Evolutionary conservation across 1,140 invertebrate species (phyloP), one percentile per base, ranked within the genome.

Genomic region (Leptinotarsa texana): DNA sequence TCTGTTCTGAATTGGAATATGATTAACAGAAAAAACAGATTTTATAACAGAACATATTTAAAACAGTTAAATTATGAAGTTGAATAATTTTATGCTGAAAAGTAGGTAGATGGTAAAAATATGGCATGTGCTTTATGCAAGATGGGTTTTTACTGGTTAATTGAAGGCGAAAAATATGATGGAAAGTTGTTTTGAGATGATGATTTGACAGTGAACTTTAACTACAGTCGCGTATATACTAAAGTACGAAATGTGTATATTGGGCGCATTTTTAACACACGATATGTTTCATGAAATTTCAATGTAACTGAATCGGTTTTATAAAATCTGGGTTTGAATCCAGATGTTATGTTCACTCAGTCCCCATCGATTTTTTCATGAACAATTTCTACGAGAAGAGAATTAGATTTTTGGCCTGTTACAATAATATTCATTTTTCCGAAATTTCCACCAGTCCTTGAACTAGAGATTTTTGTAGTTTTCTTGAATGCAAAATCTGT

Each of bases 381-480:
- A 73, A 63, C 24, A 65, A 49, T 69, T 74, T 77, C 70, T 63
- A 67, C 68, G 68, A 68, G 72, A 77, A 72, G 74, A 74, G 67
- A 57, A 74, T 77, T 74, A 71, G 68, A 74, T 74, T 77, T 74
- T 77, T 76, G 73, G 73, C 73, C 71, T 68, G 48, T 47, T 69
- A 70, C 70, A 76, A 76, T 74, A 21, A 21, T 71, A 15, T 15
- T 48, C 18, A 48, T 71, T 21, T 13, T n/a, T 68, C 18, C 66
- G 15, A 3, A 57, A 17, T 5, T 17, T 57, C 13, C 3, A 15
- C 13, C n/a, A 57, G 13, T n/a, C 6, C 6, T 15, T 74, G 73
- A 76, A 71, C 65, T 65, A 72, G 21, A 18, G 27, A 74, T 72
- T 67, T 74, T 76, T 76, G 27, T 51, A 69, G 75, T 72, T 72